phyloP scores from a whole-genome alignment of 1,140 invertebrate genomes.

The Zaprionus kolodkinae region DNA sequence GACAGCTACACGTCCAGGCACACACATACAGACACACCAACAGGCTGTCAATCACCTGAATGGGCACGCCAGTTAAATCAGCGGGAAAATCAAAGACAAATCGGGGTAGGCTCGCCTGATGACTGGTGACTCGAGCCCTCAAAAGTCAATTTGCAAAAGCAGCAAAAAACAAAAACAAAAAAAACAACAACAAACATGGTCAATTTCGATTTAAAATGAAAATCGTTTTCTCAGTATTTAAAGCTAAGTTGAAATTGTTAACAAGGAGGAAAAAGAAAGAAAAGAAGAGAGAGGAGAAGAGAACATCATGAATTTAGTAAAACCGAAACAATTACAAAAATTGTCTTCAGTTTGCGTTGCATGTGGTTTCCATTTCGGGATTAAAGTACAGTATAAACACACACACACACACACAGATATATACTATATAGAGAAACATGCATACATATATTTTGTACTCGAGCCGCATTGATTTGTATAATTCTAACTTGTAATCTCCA shows the following conservation, averaged over 20 bases:
- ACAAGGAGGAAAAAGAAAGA: constrained; percentile 48
- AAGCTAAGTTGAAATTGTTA: constrained; percentile 72
- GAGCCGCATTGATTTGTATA: constrained; percentile 69
- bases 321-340: constrained; percentile 21
- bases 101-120: neutral
- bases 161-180: constrained; percentile 15
- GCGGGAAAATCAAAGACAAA: constrained; percentile 11
- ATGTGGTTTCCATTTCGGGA: constrained; percentile 62
- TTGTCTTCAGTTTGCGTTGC: constrained; percentile 74
- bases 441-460: constrained; percentile 64
- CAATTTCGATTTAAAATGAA: constrained; percentile 31
- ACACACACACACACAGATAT: constrained; percentile 27
- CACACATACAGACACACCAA: constrained; percentile 19
- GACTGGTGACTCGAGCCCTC: neutral
- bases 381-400: constrained; percentile 53
- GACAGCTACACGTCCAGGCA: constrained; percentile 49
- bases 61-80: constrained; percentile 24
- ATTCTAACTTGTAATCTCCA: constrained; percentile 61
- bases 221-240: constrained; percentile 64
- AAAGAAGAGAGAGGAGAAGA: constrained; percentile 29
- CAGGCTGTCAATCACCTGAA: constrained; percentile 54
- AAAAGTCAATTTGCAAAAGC: constrained; percentile 73
- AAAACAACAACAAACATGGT: constrained; percentile 39
- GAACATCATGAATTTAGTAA: constrained; percentile 9
- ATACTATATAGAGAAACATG: constrained; percentile 1